phyloP scores from a whole-genome alignment of 2,888 invertebrate species.

The Artemia sinica region DNA sequence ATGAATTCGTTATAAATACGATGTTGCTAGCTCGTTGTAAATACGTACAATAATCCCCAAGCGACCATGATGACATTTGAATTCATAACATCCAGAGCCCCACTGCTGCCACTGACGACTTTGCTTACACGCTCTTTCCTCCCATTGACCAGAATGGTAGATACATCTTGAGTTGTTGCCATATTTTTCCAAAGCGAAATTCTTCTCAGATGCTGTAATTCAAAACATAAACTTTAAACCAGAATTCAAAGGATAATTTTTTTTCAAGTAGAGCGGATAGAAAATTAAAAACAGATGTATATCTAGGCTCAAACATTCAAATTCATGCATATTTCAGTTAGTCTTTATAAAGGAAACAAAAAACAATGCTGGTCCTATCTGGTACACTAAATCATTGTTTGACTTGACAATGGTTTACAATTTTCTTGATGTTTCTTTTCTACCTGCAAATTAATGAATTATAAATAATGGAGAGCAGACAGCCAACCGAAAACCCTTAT shows the following conservation, averaged over 20 bases:
- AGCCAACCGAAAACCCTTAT: too few relatives aligned
- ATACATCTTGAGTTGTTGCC: conserved; percentile 76
- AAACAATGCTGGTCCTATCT: neutral
- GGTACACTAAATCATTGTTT: too few relatives aligned
- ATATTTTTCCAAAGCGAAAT: conserved; percentile 82
- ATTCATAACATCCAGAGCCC: conserved; percentile 92
- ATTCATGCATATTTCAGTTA: neutral
- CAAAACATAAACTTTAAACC: conserved; percentile 9
- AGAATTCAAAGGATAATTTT: neutral
- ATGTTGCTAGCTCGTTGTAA: too few relatives aligned
- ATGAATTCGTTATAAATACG: too few relatives aligned
- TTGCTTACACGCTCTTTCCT: conserved; percentile 73
- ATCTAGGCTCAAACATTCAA: neutral
- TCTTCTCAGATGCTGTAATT: conserved; percentile 57
- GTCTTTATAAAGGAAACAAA: conserved; percentile 25
- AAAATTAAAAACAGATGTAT: neutral
- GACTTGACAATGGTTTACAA: too few relatives aligned
- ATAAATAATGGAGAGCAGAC: too few relatives aligned
- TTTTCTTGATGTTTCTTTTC: too few relatives aligned
- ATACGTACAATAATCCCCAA: conserved; percentile 49
- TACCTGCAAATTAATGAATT: too few relatives aligned
- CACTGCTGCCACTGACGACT: conserved; percentile 83
- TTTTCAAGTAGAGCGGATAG: neutral
- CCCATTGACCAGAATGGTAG: conserved; percentile 75
- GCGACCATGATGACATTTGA: conserved; percentile 56